These are phyloP conservation scores for Paramisgurnus dabryanus DNA, from an alignment of 2,113 vertebrate species.

Conservation along the genomic window DNA sequence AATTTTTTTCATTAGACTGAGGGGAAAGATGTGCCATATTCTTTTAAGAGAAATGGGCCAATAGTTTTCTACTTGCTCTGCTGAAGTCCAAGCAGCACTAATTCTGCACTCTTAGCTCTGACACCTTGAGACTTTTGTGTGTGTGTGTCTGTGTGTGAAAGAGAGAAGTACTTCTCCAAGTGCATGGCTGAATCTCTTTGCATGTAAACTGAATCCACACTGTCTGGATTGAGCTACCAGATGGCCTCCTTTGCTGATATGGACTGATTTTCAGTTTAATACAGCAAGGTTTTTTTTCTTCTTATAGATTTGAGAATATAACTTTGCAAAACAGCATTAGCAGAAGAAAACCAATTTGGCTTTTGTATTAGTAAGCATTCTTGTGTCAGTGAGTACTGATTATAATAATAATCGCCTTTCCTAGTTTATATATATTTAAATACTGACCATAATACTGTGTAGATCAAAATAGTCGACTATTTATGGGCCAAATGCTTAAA, in stretches of 20 bases:
- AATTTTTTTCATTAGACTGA: background rate
- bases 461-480: no score
- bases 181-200: conserved; percentile 92
- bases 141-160: conserved; percentile 58
- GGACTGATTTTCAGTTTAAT: conserved; percentile 61
- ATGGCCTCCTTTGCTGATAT: conserved; percentile 53
- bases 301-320: conserved; percentile 62
- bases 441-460: no score
- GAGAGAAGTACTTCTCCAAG: conserved; percentile 72
- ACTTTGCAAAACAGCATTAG: conserved; percentile 75
- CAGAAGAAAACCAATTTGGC: conserved; percentile 32
- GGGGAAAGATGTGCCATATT: conserved; percentile 39
- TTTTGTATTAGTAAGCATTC: background rate
- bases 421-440: no score
- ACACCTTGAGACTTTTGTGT: conserved; percentile 68
- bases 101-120: conserved; percentile 81
- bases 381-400: no score
- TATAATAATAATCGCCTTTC: no score
- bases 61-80: conserved; percentile 71
- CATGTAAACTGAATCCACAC: conserved; percentile 78
- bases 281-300: conserved; percentile 59
- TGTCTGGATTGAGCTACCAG: conserved; percentile 64
- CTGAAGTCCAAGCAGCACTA: conserved; percentile 84
- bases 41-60: conserved; percentile 28
- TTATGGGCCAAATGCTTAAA: no score